These are phyloP conservation scores for Vanessa tameamea DNA, from an alignment of 1,140 invertebrate species.

Conservation along the genomic window DNA sequence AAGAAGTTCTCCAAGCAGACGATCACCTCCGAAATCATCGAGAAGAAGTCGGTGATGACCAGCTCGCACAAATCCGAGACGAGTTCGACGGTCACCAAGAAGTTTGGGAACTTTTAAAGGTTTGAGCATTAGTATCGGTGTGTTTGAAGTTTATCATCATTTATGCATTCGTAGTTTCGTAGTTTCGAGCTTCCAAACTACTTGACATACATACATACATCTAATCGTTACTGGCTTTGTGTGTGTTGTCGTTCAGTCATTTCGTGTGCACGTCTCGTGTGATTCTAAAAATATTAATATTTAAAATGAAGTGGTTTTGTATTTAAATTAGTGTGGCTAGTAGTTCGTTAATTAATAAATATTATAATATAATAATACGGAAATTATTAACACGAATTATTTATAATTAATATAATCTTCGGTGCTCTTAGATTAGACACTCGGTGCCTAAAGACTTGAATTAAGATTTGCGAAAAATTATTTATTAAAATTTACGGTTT, in stretches of 20 bases:
- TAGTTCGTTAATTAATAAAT: neutral
- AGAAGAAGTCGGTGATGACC: constrained; percentile 78
- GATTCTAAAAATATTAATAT: no score
- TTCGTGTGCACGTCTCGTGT: no score
- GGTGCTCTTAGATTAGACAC: constrained; percentile 27
- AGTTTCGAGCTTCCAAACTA: neutral
- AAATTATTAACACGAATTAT: constrained; percentile 11
- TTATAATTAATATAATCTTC: constrained; percentile 8
- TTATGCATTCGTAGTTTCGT: neutral
- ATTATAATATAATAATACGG: neutral
- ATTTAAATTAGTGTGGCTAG: neutral
- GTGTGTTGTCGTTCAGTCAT: no score
- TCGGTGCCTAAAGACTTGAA: neutral
- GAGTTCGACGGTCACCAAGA: constrained; percentile 78
- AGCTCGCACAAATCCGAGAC: constrained; percentile 78
- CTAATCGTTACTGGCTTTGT: no score
- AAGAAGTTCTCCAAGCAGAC: constrained; percentile 77
- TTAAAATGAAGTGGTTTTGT: no score
- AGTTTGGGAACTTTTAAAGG: constrained; percentile 78
- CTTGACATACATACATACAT: neutral
- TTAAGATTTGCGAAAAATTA: no score
- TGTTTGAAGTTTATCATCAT: neutral
- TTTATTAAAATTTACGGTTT: no score
- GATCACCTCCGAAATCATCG: constrained; percentile 77
- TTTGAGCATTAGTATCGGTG: constrained; percentile 29